Percentiles rank a stretch among this genome's conserved stretches.
phyloP scores from a whole-genome alignment of 2,113 vertebrate genomes.

The Chaetodon trifascialis region DNA sequence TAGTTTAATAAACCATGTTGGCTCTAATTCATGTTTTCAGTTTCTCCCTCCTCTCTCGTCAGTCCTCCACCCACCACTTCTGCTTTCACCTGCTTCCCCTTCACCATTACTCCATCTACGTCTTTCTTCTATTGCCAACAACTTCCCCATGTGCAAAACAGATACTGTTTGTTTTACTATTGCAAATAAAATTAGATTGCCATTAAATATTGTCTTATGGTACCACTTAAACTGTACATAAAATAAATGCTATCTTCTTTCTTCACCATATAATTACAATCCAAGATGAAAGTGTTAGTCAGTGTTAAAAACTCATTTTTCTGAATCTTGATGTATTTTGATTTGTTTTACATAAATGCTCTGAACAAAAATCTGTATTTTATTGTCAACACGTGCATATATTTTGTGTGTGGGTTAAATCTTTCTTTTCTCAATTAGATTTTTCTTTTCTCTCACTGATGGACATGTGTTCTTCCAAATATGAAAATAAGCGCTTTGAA shows the following conservation, averaged over 20 bases:
- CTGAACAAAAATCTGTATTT: background rate
- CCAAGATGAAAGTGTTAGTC: background rate
- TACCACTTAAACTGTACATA: background rate
- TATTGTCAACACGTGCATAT: background rate
- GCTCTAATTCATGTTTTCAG: slow-evolving; percentile 14
- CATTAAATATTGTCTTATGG: background rate
- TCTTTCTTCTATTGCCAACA: background rate
- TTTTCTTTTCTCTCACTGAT: background rate
- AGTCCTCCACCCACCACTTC: background rate
- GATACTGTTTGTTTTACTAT: background rate
- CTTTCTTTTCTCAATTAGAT: background rate
- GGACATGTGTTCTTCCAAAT: background rate
- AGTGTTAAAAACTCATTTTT: background rate
- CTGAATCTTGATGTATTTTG: background rate
- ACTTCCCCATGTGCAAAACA: slow-evolving; percentile 2
- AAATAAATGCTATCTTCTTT: background rate
- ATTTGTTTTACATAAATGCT: too few relatives aligned
- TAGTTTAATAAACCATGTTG: background rate
- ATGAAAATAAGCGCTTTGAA: too few relatives aligned
- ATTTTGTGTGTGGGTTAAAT: too few relatives aligned
- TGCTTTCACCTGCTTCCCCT: background rate
- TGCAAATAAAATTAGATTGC: background rate
- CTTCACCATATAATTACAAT: background rate
- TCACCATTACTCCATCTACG: background rate
- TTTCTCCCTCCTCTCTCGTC: background rate